These are phyloP conservation scores for Petrocephalus microphthalmus DNA, from an alignment of 2,113 vertebrate species.

Conservation along the genomic window DNA sequence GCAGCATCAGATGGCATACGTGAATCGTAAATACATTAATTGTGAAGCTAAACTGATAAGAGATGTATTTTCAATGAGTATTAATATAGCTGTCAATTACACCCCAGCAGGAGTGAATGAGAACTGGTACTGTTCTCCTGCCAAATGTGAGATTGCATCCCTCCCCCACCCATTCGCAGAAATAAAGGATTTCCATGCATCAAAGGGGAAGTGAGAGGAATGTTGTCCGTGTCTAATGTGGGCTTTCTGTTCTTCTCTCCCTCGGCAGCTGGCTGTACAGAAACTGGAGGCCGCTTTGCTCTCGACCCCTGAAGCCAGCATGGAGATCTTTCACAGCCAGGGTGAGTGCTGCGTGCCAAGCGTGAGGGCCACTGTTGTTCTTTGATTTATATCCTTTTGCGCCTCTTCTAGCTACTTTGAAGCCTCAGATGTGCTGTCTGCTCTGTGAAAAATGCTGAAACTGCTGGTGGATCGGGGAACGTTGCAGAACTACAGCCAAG, in stretches of 20 bases:
- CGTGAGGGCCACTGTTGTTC: neutral
- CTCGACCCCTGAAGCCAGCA: conserved; percentile 42
- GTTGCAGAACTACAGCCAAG: neutral
- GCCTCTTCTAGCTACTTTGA: neutral
- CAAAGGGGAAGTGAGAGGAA: neutral
- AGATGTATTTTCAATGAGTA: neutral
- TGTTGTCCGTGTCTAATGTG: neutral
- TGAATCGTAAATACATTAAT: neutral
- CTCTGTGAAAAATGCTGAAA: neutral
- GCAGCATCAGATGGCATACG: neutral
- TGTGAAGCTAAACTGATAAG: neutral
- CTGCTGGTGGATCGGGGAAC: neutral
- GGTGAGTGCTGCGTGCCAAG: conserved; percentile 40
- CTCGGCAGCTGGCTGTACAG: conserved; percentile 50
- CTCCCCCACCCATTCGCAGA: neutral
- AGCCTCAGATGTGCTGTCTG: neutral
- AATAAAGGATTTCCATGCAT: neutral
- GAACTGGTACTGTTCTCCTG: neutral
- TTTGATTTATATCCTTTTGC: neutral
- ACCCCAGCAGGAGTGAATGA: neutral
- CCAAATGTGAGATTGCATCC: neutral
- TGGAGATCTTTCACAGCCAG: conserved; percentile 54
- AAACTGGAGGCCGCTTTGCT: conserved; percentile 46
- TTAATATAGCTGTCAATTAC: neutral
- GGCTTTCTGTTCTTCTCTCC: neutral